Evolutionary conservation across 2,888 invertebrate genomes (phyloP).

Genomic region (Leptinotarsa peninsularis): DNA sequence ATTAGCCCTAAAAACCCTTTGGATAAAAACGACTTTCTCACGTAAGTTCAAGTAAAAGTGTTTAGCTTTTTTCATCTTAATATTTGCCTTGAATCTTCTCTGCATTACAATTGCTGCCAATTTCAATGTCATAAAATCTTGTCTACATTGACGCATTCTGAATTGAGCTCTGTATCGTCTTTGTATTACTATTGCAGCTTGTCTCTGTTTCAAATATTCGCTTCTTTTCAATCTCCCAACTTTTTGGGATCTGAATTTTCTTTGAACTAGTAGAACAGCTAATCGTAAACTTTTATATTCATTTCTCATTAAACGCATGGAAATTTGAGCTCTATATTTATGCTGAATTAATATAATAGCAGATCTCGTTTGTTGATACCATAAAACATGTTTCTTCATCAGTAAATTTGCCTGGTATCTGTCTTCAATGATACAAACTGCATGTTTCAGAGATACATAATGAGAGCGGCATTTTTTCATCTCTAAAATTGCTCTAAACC

Average conservation of each 20-base stretch:
- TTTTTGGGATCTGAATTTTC: constrained; percentile 67
- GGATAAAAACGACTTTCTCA: constrained; percentile 31
- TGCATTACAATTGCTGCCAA: constrained; percentile 52
- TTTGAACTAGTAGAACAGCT: constrained; percentile 67
- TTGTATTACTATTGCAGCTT: constrained; percentile 64
- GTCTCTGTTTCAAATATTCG: constrained; percentile 38
- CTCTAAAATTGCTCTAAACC: constrained; percentile 38
- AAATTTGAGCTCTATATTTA: constrained; percentile 62
- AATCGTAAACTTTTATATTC: constrained; percentile 61
- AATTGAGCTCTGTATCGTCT: constrained; percentile 65
- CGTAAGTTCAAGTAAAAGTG: constrained; percentile 35
- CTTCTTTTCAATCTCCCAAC: constrained; percentile 57
- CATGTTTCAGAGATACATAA: constrained; percentile 41
- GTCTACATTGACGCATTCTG: constrained; percentile 52
- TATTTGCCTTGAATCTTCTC: constrained; percentile 52
- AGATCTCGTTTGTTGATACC: constrained; percentile 59
- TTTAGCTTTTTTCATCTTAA: constrained; percentile 44
- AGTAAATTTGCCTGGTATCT: constrained; percentile 47
- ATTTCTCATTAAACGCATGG: constrained; percentile 59
- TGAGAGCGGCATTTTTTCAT: constrained; percentile 40
- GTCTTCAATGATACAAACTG: constrained; percentile 34
- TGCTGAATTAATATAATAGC: constrained; percentile 54
- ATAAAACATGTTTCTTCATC: constrained; percentile 57
- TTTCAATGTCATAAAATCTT: constrained; percentile 51
- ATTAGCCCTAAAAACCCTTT: constrained; percentile 60